A percentile compares a stretch with the other conserved stretches of the same genome.
phyloP scores from a whole-genome alignment of 2,888 invertebrate species.

The Aphodius granarius region DNA sequence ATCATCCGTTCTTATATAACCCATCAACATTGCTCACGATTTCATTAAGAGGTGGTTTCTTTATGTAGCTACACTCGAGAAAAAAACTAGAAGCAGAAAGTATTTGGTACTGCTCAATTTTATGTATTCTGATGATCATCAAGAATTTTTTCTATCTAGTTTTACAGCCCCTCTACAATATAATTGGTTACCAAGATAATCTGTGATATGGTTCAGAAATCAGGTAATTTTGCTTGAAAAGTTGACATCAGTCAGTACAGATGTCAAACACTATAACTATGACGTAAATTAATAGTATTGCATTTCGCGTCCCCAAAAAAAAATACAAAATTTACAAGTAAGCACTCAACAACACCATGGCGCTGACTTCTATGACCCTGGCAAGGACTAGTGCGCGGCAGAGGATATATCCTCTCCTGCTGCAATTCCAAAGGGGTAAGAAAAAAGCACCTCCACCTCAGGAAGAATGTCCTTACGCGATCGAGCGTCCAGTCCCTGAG shows the following conservation, averaged over 20 bases:
- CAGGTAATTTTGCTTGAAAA: too few species aligned
- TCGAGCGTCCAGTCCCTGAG: slow-evolving; percentile 52
- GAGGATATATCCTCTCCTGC: neutral
- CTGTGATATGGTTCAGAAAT: too few species aligned
- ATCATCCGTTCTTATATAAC: neutral
- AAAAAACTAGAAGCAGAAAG: too few species aligned
- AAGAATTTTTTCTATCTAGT: too few species aligned
- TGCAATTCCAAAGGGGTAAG: neutral
- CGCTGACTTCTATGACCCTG: neutral
- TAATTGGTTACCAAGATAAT: too few species aligned
- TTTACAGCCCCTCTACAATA: too few species aligned
- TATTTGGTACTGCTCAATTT: too few species aligned
- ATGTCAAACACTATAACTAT: neutral
- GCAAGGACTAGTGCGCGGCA: neutral
- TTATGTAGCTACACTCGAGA: too few species aligned
- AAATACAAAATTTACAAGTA: neutral
- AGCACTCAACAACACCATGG: neutral
- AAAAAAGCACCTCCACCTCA: neutral
- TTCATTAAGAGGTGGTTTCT: neutral
- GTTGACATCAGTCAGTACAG: too few species aligned
- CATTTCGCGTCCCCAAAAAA: neutral
- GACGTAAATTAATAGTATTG: neutral
- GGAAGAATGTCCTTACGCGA: slow-evolving; percentile 39
- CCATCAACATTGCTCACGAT: neutral
- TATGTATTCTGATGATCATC: too few species aligned